Evolutionary conservation across 1,140 invertebrate species (phyloP).

Genomic region (Vanessa atalanta): DNA sequence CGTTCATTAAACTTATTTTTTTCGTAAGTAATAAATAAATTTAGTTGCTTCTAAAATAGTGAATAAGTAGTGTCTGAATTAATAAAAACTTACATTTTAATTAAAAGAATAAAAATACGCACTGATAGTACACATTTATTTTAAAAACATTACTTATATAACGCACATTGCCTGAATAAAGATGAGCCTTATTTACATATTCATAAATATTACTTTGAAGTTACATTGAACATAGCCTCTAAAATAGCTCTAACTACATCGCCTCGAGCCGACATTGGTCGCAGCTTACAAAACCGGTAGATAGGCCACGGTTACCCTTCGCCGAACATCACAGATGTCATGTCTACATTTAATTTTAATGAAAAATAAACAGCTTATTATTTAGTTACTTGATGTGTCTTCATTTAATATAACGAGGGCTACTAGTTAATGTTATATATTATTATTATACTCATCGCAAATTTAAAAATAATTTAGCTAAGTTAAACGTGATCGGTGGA

Average conservation of each 20-base stretch:
- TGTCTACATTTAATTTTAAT: constrained; percentile 40
- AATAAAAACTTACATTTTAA: too few species aligned
- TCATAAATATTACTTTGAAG: constrained; percentile 46
- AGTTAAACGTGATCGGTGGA: constrained; percentile 2
- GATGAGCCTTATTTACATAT: constrained; percentile 45
- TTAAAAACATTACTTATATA: constrained; percentile 1
- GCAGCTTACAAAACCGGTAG: constrained; percentile 71
- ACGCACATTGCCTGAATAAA: constrained; percentile 17
- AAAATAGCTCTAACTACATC: constrained; percentile 53
- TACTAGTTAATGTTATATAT: not conserved
- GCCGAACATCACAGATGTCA: constrained; percentile 56
- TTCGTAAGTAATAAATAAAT: too few species aligned
- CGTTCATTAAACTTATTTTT: too few species aligned
- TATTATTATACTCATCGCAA: not conserved
- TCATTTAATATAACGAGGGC: too few species aligned
- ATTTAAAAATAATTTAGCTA: constrained; percentile 8
- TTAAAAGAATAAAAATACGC: not conserved
- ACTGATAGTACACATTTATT: not conserved
- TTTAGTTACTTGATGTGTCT: too few species aligned
- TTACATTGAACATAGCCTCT: constrained; percentile 64
- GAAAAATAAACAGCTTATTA: constrained; percentile 19
- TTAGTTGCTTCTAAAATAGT: too few species aligned
- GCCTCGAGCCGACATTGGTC: constrained; percentile 73
- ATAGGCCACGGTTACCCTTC: constrained; percentile 74
- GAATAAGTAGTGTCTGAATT: too few species aligned